Percentiles rank a stretch among this genome's conserved stretches.
These are phyloP conservation scores for Gopherus flavomarginatus DNA, from an alignment of 2,113 vertebrate genomes.

Conservation along the genomic window DNA sequence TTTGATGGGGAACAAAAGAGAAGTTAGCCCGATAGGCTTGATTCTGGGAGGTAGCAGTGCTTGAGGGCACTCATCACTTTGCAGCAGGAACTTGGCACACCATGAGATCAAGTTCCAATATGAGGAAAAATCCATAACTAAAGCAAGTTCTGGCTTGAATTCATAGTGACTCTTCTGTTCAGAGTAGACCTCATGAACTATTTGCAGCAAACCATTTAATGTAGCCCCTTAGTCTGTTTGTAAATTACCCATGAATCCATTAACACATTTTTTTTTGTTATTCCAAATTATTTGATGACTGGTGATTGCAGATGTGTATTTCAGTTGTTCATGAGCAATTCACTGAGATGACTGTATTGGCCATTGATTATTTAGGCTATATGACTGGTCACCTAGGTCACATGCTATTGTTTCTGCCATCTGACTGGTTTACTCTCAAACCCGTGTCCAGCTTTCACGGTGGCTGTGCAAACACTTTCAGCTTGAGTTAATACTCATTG, in stretches of 20 bases:
- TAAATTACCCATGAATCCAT: neutral
- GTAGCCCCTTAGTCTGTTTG: neutral
- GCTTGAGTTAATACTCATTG: neutral
- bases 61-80: neutral
- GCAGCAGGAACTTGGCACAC: neutral
- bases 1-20: neutral
- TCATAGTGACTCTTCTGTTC: neutral
- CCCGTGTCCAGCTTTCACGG: neutral
- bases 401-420: neutral
- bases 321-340: neutral
- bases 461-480: neutral
- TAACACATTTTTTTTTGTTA: neutral
- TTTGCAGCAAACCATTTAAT: neutral
- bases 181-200: neutral
- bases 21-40: neutral
- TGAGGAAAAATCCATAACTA: slow-evolving; percentile 1
- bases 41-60: neutral
- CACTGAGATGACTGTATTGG: neutral
- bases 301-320: neutral
- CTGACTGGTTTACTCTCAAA: neutral
- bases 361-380: neutral
- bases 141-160: neutral
- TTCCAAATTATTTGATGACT: neutral
- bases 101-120: neutral
- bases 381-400: neutral